These are phyloP conservation scores for Cladorhizidae sp. DNA, from an alignment of 37 sponge, comb jelly and placozoan species.

Conservation along the genomic window DNA sequence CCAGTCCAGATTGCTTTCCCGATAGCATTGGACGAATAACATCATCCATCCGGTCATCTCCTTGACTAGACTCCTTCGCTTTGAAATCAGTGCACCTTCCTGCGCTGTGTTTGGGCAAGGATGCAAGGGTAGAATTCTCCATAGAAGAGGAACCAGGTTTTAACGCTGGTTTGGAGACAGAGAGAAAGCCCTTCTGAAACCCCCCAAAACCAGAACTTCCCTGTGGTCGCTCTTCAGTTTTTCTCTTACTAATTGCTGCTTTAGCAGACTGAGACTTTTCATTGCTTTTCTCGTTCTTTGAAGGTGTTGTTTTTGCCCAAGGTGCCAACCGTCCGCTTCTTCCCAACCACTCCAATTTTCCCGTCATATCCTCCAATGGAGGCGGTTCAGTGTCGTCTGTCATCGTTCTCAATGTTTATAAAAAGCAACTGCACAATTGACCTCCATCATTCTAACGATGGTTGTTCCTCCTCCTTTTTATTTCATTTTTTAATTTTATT, in stretches of 20 bases:
- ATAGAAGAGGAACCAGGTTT: no score
- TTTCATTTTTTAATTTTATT: no score
- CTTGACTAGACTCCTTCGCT: not conserved
- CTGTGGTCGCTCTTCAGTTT: no score
- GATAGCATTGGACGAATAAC: conserved; percentile 30
- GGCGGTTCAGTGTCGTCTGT: conserved; percentile 15
- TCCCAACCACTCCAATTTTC: conserved; percentile 5
- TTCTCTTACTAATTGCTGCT: no score
- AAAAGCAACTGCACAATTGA: no score
- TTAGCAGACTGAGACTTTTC: no score
- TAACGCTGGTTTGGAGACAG: no score
- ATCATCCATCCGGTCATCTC: not conserved
- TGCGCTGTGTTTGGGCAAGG: not conserved
- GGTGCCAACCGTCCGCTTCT: not conserved
- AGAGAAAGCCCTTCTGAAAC: conserved; percentile 79
- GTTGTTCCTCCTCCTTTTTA: no score
- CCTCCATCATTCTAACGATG: no score
- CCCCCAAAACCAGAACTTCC: conserved; percentile 52
- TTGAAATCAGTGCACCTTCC: not conserved
- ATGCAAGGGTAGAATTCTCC: not conserved
- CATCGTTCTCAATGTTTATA: not conserved
- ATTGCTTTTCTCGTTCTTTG: not conserved
- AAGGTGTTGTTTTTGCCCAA: not conserved
- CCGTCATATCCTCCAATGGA: conserved; percentile 83
- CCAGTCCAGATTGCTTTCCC: conserved; percentile 9